Evolutionary conservation across 23 tunicate genomes (phyloP).

Genomic region (Halocynthia roretzi): DNA sequence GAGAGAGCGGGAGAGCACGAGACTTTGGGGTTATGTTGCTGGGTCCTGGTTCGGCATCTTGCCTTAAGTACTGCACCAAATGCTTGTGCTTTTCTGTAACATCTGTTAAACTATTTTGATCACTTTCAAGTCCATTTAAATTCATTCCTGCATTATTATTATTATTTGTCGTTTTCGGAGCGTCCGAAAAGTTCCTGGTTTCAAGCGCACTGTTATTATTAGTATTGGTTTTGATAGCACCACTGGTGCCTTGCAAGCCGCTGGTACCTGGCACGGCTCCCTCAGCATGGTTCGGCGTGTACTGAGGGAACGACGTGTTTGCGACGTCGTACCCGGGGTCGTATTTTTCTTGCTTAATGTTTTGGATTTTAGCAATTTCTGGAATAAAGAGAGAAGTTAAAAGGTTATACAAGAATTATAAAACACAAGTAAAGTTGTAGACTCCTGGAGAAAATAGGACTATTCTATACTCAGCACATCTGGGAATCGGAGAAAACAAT

Average conservation of each 20-base stretch:
- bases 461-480: no score
- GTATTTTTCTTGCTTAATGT: conserved; percentile 37
- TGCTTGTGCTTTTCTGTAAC: conserved; percentile 41
- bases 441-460: no score
- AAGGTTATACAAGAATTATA: no score
- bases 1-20: neutral
- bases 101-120: no score
- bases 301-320: conserved; percentile 6
- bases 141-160: neutral
- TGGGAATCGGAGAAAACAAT: no score
- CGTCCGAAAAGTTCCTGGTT: no score
- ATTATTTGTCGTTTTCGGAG: conserved; percentile 16
- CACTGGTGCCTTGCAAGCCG: neutral
- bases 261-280: neutral
- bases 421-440: no score
- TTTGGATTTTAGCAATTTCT: conserved; percentile 50
- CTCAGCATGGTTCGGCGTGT: neutral
- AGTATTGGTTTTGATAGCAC: no score
- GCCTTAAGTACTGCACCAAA: conserved; percentile 56
- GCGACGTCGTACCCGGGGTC: conserved; percentile 45
- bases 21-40: neutral
- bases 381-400: neutral
- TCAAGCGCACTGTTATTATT: no score
- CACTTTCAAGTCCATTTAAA: no score
- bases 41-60: conserved; percentile 29